A percentile compares a stretch with the other conserved stretches of the same genome.
Conservation (phyloP, 2,797 vertebrate genomes). For the Pterois miles region DNA sequence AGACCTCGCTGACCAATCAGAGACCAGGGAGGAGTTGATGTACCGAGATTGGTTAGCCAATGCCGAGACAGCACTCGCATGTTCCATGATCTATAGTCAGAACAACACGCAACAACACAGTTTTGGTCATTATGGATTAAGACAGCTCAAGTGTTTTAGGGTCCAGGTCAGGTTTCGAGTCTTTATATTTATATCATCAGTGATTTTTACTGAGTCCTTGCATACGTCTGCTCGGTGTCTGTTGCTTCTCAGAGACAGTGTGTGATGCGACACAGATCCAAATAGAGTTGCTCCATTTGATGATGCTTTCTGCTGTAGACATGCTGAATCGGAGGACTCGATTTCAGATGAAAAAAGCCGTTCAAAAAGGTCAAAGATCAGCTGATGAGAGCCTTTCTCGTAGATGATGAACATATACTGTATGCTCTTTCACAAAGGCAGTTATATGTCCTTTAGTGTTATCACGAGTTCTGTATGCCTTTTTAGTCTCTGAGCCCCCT, state of each 20-base stretch:
- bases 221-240: background rate
- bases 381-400: background rate
- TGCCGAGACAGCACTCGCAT: conserved; percentile 14
- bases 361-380: background rate
- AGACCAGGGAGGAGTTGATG: conserved; percentile 36
- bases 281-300: background rate
- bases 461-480: background rate
- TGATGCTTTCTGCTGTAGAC: background rate
- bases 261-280: background rate
- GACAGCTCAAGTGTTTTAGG: background rate
- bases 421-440: conserved; percentile 10
- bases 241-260: background rate
- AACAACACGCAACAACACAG: conserved; percentile 31
- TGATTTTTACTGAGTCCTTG: background rate
- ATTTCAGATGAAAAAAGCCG: background rate
- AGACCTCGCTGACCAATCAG: background rate
- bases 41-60: conserved; percentile 52
- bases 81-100: conserved; percentile 72
- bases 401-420: background rate
- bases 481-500: background rate
- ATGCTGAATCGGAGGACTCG: background rate
- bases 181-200: background rate
- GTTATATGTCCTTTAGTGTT: background rate
- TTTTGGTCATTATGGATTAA: background rate
- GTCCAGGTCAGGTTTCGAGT: background rate